These are phyloP conservation scores for Orchesella flavescens DNA, from an alignment of 2,888 invertebrate genomes.

Conservation along the genomic window DNA sequence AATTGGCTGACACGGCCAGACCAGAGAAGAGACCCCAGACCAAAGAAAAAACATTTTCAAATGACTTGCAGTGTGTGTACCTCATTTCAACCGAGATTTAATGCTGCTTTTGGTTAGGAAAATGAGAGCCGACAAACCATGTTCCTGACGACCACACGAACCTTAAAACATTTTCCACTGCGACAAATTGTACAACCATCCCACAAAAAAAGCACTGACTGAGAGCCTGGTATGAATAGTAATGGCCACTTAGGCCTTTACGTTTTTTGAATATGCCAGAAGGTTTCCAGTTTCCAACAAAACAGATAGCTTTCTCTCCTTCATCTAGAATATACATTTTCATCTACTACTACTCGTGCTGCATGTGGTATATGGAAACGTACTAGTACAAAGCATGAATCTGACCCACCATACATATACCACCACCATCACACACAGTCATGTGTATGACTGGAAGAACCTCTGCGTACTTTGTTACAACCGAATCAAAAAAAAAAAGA, in stretches of 20 bases:
- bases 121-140: slow-evolving; percentile 52
- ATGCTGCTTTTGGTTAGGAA: slow-evolving; percentile 58
- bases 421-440: not conserved
- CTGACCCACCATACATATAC: slow-evolving; percentile 30
- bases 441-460: not conserved
- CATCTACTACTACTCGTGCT: not conserved
- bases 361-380: not conserved
- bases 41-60: slow-evolving; percentile 48
- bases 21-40: slow-evolving; percentile 18
- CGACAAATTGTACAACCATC: slow-evolving; percentile 59
- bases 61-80: slow-evolving; percentile 49
- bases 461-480: slow-evolving; percentile 10
- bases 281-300: slow-evolving; percentile 34
- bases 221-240: slow-evolving; percentile 60
- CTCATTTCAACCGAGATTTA: slow-evolving; percentile 61
- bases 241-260: slow-evolving; percentile 56
- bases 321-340: not conserved
- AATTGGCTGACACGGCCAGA: slow-evolving; percentile 41
- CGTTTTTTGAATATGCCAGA: slow-evolving; percentile 52
- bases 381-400: slow-evolving; percentile 30
- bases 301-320: slow-evolving; percentile 37
- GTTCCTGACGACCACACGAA: slow-evolving; percentile 55
- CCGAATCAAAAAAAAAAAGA: slow-evolving; percentile 29
- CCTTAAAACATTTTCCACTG: slow-evolving; percentile 44
- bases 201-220: slow-evolving; percentile 46